Evolutionary conservation across 2,797 vertebrate genomes (phyloP).

Genomic region (Falco concolor): DNA sequence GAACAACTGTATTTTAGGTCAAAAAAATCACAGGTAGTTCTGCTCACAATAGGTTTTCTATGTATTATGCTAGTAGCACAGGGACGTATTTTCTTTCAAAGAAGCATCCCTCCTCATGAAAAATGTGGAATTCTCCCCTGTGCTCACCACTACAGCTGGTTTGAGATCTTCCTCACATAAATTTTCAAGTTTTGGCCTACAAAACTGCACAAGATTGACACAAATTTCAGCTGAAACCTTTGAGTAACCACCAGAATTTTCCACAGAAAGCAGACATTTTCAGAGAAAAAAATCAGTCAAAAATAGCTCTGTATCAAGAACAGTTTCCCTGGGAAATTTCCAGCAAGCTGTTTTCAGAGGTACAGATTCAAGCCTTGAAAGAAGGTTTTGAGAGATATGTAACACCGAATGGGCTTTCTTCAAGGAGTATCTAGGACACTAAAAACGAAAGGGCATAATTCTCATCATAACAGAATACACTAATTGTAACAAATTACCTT

Average conservation of each 20-base stretch:
- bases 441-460: background rate
- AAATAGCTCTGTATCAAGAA: constrained; percentile 49
- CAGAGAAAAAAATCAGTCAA: background rate
- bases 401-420: background rate
- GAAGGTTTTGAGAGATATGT: background rate
- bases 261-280: constrained; percentile 6
- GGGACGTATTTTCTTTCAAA: background rate
- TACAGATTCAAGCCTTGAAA: background rate
- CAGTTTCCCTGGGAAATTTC: constrained; percentile 41
- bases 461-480: background rate
- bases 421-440: background rate
- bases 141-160: constrained; percentile 36
- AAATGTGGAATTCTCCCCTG: constrained; percentile 8
- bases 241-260: constrained; percentile 33
- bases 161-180: constrained; percentile 26
- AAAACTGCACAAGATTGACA: constrained; percentile 35
- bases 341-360: constrained; percentile 28
- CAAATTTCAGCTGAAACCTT: constrained; percentile 36
- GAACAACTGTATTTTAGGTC: background rate
- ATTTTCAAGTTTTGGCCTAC: constrained; percentile 33
- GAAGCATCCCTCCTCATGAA: background rate
- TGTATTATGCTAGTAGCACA: background rate
- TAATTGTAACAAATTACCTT: background rate
- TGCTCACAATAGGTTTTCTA: background rate
- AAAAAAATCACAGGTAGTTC: background rate